Evolutionary conservation across 2,113 vertebrate genomes (phyloP).

Genomic region (Ascaphus truei): DNA sequence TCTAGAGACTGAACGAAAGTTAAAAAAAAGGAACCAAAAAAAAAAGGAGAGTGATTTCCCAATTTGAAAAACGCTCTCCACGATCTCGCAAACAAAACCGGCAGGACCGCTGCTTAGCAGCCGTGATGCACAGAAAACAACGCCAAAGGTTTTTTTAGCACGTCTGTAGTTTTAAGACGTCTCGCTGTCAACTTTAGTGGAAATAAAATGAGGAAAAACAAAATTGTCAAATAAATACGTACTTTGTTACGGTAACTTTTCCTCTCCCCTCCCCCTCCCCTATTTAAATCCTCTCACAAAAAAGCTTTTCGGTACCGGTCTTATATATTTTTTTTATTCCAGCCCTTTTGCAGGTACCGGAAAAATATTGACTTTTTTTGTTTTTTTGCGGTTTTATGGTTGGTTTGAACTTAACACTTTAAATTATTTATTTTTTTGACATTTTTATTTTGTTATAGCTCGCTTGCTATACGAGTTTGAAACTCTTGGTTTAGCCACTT

Average conservation of each 20-base stretch:
- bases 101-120: slow-evolving; percentile 43
- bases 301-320: slow-evolving; percentile 51
- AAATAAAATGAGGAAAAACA: slow-evolving; percentile 48
- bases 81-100: slow-evolving; percentile 45
- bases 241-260: slow-evolving; percentile 82
- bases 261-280: slow-evolving; percentile 60
- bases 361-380: too few relatives aligned
- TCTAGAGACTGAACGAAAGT: background rate
- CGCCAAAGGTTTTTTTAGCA: slow-evolving; percentile 57
- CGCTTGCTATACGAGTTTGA: slow-evolving; percentile 63
- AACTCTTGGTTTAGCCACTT: slow-evolving; percentile 56
- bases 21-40: background rate
- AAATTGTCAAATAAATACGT: slow-evolving; percentile 88
- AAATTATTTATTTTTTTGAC: slow-evolving; percentile 42
- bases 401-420: slow-evolving; percentile 50
- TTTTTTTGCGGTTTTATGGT: slow-evolving; percentile 48
- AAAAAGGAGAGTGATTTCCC: background rate
- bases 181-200: slow-evolving; percentile 50
- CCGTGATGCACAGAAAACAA: slow-evolving; percentile 53
- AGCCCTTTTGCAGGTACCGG: slow-evolving; percentile 48
- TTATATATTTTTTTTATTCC: slow-evolving; percentile 32
- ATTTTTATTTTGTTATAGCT: slow-evolving; percentile 57
- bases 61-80: slow-evolving; percentile 2
- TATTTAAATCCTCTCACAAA: slow-evolving; percentile 56
- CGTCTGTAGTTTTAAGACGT: slow-evolving; percentile 53